Conservation (phyloP, 1,140 invertebrate genomes). For the Anastatus disparis region DNA sequence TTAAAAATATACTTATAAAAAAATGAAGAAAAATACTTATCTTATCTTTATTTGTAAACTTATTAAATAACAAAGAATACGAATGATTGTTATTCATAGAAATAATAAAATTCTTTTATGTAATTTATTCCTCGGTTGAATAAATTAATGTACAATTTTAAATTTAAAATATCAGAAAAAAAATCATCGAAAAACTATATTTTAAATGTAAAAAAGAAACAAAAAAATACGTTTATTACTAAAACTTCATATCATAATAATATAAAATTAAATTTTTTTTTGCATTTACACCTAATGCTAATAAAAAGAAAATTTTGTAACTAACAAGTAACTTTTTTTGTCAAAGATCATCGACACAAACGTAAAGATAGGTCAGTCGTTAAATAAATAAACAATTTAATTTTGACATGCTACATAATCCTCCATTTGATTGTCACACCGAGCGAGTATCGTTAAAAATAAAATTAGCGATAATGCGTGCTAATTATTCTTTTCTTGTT, state of each 20-base stretch:
- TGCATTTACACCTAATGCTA: no score
- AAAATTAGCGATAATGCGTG: constrained; percentile 7
- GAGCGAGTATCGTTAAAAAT: constrained; percentile 7
- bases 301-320: no score
- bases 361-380: not conserved
- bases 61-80: constrained; percentile 17
- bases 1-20: not conserved
- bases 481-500: constrained; percentile 2
- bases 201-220: no score
- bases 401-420: not conserved
- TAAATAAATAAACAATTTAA: not conserved
- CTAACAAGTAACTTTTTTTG: no score
- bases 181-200: no score
- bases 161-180: no score
- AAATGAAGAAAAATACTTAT: constrained; percentile 10
- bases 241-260: no score
- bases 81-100: constrained; percentile 1
- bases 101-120: constrained; percentile 10
- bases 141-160: no score
- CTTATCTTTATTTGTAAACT: not conserved
- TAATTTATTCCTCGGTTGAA: no score
- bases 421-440: not conserved
- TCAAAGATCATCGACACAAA: no score
- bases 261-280: no score
- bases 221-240: no score